phyloP scores from a whole-genome alignment of 2,797 vertebrate species.

The Chrosomus eos region DNA sequence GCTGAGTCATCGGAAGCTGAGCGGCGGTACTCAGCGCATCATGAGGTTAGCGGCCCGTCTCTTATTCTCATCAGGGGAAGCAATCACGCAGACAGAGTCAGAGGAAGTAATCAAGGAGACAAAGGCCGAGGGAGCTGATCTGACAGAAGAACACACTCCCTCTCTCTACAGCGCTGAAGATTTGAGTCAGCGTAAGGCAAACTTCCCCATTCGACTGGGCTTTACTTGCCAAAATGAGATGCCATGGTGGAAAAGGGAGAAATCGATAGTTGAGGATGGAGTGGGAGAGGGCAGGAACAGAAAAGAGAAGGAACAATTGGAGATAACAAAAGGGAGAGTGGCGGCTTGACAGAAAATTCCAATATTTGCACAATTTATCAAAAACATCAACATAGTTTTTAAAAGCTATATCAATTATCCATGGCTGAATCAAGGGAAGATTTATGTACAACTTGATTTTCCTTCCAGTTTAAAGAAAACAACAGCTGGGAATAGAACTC shows the following conservation, averaged over 20 bases:
- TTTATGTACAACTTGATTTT: conserved; percentile 13
- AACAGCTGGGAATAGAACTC: neutral
- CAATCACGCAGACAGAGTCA: conserved; percentile 63
- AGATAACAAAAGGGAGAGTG: neutral
- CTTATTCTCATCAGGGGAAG: conserved; percentile 63
- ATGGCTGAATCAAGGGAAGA: neutral
- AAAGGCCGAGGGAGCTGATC: conserved; percentile 43
- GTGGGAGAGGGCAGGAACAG: neutral
- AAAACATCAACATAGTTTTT: neutral
- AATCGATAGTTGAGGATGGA: conserved; percentile 43
- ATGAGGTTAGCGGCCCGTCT: conserved; percentile 60
- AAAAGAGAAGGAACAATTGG: neutral
- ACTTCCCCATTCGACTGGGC: conserved; percentile 37
- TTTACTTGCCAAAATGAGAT: conserved; percentile 60
- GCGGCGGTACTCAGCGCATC: conserved; percentile 54
- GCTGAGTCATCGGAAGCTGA: conserved; percentile 41
- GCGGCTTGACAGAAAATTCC: neutral
- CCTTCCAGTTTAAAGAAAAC: conserved; percentile 17
- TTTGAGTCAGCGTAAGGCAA: conserved; percentile 67
- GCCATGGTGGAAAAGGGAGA: conserved; percentile 51
- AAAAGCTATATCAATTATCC: conserved; percentile 11
- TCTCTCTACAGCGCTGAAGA: conserved; percentile 45
- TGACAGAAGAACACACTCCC: conserved; percentile 42
- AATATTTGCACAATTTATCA: neutral
- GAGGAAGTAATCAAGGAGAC: conserved; percentile 58